Conservation (phyloP, 2,113 vertebrate genomes). For the Sarotherodon lohbergeri region DNA sequence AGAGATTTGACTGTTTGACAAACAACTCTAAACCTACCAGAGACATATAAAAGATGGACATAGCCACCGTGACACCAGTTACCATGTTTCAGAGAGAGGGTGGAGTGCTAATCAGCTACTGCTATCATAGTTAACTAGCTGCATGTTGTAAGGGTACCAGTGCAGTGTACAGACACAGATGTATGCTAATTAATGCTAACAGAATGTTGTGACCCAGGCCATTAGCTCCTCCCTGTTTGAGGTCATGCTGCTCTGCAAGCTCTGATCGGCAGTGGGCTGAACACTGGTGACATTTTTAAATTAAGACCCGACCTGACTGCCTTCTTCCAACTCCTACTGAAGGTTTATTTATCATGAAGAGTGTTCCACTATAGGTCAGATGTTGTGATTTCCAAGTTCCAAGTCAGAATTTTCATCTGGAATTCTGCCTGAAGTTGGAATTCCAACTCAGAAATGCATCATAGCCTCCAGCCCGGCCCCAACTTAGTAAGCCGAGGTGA, state of each 20-base stretch:
- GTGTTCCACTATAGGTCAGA: neutral
- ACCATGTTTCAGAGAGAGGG: neutral
- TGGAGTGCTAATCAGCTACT: neutral
- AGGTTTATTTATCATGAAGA: neutral
- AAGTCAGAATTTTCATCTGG: neutral
- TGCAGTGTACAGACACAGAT: neutral
- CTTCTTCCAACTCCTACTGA: neutral
- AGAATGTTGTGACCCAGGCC: neutral
- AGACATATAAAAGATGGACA: neutral
- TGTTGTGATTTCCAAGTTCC: neutral
- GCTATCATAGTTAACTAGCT: neutral
- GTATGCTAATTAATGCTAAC: neutral
- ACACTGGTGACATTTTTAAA: neutral
- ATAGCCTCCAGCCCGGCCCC: neutral
- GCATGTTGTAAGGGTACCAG: neutral
- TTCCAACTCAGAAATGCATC: accelerated
- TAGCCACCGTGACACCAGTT: accelerated
- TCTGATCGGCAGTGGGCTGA: neutral
- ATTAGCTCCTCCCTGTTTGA: neutral
- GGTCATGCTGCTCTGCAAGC: neutral
- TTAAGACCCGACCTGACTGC: neutral
- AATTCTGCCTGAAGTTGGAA: neutral
- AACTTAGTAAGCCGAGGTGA: neutral
- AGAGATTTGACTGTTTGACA: neutral
- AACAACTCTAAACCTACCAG: neutral